Evolutionary conservation across 2,888 invertebrate genomes (phyloP).

Genomic region (Ochlodes sylvanus): DNA sequence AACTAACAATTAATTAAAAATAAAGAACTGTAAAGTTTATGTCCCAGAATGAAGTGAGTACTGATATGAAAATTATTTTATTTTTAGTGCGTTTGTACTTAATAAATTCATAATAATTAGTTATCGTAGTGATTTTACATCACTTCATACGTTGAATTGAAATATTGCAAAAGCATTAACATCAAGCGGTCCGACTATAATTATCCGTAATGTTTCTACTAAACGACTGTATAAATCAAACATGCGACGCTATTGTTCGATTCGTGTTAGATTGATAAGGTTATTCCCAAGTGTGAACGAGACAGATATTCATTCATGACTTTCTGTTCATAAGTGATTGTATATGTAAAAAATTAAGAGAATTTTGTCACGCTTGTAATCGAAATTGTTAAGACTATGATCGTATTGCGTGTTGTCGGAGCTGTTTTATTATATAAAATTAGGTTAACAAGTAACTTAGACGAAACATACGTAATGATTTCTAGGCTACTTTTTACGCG

Average conservation of each 20-base stretch:
- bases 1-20: neutral
- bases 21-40: neutral
- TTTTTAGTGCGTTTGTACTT: neutral
- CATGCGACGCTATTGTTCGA: conserved; percentile 84
- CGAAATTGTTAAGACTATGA: conserved; percentile 14
- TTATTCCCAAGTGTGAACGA: conserved; percentile 82
- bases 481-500: neutral
- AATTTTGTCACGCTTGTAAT: conserved; percentile 36
- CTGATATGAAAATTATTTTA: neutral
- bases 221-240: conserved; percentile 85
- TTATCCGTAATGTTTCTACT: conserved; percentile 84
- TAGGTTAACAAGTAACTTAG: conserved; percentile 16
- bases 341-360: conserved; percentile 42
- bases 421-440: conserved; percentile 43
- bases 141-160: conserved; percentile 20
- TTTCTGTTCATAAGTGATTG: conserved; percentile 75
- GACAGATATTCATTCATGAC: conserved; percentile 77
- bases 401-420: conserved; percentile 51
- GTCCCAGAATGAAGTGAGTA: neutral
- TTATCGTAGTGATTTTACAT: conserved; percentile 22
- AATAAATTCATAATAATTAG: conserved; percentile 31
- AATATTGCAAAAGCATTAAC: conserved; percentile 63
- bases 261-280: conserved; percentile 84
- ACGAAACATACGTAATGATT: neutral
- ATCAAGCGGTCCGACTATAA: conserved; percentile 70